These are phyloP conservation scores for Furnarius figulus DNA, from an alignment of 2,113 vertebrate genomes.

Conservation along the genomic window DNA sequence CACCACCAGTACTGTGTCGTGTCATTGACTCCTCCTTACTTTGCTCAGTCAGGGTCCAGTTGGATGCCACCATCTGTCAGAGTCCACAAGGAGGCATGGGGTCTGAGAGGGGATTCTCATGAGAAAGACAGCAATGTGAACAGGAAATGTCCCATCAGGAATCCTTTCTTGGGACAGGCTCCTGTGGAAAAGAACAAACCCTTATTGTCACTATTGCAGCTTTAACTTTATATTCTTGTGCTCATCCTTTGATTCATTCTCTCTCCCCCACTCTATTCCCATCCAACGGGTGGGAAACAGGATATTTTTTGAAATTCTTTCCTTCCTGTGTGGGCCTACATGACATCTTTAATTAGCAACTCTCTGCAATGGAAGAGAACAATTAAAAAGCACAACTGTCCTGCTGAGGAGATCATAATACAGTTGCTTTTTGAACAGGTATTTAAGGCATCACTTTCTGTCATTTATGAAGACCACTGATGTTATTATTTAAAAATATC, in stretches of 20 bases:
- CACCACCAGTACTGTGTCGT: background rate
- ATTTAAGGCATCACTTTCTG: conserved; percentile 28
- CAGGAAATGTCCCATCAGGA: conserved; percentile 76
- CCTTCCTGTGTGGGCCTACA: conserved; percentile 52
- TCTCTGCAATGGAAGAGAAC: conserved; percentile 3
- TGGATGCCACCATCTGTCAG: conserved; percentile 33
- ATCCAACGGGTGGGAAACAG: conserved; percentile 72
- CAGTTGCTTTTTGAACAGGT: conserved; percentile 11
- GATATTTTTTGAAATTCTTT: conserved; percentile 70
- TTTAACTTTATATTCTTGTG: conserved; percentile 53
- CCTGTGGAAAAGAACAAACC: conserved; percentile 74
- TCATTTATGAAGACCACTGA: background rate
- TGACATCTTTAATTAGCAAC: conserved; percentile 44
- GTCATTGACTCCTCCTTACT: background rate
- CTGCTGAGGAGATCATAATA: background rate
- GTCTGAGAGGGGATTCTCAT: conserved; percentile 67
- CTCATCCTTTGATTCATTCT: conserved; percentile 73
- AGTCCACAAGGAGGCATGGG: background rate
- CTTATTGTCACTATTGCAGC: conserved; percentile 61
- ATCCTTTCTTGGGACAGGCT: conserved; percentile 69
- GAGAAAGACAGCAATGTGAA: conserved; percentile 73
- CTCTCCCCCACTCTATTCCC: conserved; percentile 64
- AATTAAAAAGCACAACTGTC: conserved; percentile 9
- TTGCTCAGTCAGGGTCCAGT: background rate
- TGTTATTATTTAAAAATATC: conserved; percentile 30